A percentile compares a stretch with the other conserved stretches of the same genome.
Conservation (phyloP, 1,140 invertebrate species). For the Trichoplusia ni region DNA sequence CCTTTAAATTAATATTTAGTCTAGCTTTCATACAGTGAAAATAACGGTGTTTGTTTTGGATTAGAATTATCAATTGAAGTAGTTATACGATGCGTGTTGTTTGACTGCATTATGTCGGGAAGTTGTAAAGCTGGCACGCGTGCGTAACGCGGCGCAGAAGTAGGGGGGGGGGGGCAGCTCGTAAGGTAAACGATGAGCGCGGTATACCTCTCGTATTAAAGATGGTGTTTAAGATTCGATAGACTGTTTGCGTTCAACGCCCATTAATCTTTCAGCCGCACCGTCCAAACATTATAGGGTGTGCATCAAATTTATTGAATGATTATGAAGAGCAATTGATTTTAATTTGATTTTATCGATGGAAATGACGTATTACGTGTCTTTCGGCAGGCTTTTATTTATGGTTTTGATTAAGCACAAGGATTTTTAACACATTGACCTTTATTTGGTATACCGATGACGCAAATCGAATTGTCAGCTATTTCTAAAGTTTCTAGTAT, state of each 20-base stretch:
- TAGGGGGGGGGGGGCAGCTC: not conserved
- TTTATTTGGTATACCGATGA: conserved; percentile 15
- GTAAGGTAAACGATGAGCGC: conserved; percentile 5
- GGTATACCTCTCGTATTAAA: conserved; percentile 2
- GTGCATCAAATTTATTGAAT: conserved; percentile 20
- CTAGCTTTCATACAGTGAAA: no score
- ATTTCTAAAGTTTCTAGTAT: conserved; percentile 12
- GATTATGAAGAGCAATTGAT: conserved; percentile 11
- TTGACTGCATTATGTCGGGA: no score
- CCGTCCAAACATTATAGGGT: conserved; percentile 8
- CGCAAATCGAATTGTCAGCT: not conserved
- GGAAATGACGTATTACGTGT: conserved; percentile 12
- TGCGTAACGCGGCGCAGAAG: not conserved
- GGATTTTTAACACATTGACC: conserved; percentile 11
- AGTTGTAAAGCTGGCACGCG: no score
- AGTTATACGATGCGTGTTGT: no score
- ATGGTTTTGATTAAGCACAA: conserved; percentile 16
- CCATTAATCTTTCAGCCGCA: conserved; percentile 19
- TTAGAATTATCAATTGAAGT: no score
- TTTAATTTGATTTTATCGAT: conserved; percentile 26
- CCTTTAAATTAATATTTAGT: no score
- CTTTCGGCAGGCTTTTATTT: not conserved
- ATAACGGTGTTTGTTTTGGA: no score
- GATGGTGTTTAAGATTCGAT: not conserved
- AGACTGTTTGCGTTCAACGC: conserved; percentile 6